Evolutionary conservation across 2,888 invertebrate species (phyloP).

Genomic region (Dascillus cervinus): DNA sequence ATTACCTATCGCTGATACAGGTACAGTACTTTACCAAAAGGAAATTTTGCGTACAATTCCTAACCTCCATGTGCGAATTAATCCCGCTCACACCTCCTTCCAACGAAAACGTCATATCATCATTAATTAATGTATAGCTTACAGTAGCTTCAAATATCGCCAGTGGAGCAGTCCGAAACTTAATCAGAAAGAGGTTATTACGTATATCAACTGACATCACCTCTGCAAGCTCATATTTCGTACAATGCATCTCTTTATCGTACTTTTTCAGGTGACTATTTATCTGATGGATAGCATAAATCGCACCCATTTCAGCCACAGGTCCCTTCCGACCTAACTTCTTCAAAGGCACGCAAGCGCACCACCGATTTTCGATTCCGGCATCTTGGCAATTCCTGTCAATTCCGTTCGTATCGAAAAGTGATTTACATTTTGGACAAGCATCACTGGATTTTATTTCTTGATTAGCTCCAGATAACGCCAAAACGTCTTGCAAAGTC

Average conservation of each 20-base stretch:
- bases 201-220: slow-evolving; percentile 18
- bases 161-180: slow-evolving; percentile 61
- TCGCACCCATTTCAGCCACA: slow-evolving; percentile 48
- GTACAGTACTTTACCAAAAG: too few species aligned
- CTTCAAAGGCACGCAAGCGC: slow-evolving; percentile 59
- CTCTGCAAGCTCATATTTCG: slow-evolving; percentile 30
- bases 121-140: slow-evolving; percentile 28
- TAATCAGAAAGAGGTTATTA: slow-evolving; percentile 47
- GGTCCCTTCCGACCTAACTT: slow-evolving; percentile 42
- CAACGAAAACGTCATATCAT: slow-evolving; percentile 35
- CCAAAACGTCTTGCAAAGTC: slow-evolving; percentile 59
- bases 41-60: too few species aligned
- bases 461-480: slow-evolving; percentile 42
- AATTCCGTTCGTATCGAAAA: slow-evolving; percentile 50
- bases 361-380: slow-evolving; percentile 64
- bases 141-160: slow-evolving; percentile 66
- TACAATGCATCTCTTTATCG: slow-evolving; percentile 25
- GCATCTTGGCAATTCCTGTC: slow-evolving; percentile 62
- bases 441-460: slow-evolving; percentile 38
- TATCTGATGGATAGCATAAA: slow-evolving; percentile 39
- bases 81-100: slow-evolving; percentile 56
- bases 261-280: slow-evolving; percentile 13
- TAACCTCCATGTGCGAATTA: too few species aligned
- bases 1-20: too few species aligned
- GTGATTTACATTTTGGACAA: slow-evolving; percentile 58